Evolutionary conservation across 2,797 vertebrate species (phyloP).

Genomic region (Malurus leucopterus): DNA sequence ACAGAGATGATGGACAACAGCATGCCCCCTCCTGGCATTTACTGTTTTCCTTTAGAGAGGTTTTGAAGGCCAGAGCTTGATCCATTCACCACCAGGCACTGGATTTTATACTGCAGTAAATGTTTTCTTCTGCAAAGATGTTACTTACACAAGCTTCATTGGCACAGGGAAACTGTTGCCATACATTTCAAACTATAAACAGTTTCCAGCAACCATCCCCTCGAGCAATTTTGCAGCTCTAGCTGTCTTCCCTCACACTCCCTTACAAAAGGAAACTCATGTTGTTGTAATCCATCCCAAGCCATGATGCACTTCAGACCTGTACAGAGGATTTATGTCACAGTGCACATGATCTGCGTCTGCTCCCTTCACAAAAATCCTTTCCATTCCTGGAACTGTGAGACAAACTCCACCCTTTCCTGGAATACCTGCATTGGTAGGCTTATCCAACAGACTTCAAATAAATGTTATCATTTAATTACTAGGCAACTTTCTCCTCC

Average conservation of each 20-base stretch:
- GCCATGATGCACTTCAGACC: not conserved
- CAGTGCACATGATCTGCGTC: not conserved
- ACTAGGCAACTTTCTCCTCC: not conserved
- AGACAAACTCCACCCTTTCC: not conserved
- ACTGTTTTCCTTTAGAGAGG: not conserved
- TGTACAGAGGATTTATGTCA: not conserved
- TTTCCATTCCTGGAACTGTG: not conserved
- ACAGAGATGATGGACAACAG: not conserved
- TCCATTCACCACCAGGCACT: not conserved
- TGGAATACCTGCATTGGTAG: conserved; percentile 24
- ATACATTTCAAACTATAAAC: not conserved
- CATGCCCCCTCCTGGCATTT: not conserved
- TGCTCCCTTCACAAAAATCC: not conserved
- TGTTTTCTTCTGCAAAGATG: not conserved
- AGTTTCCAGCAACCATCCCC: not conserved
- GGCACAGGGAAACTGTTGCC: not conserved
- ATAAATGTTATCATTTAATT: not conserved
- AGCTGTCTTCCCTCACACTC: not conserved
- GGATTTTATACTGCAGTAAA: not conserved
- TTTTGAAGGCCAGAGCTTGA: not conserved
- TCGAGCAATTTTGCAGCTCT: not conserved
- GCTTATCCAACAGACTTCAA: not conserved
- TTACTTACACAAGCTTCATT: not conserved
- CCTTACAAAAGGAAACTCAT: not conserved
- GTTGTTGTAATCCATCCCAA: not conserved